phyloP scores from a whole-genome alignment of 2,797 vertebrate genomes.

The Harpagifer antarcticus region DNA sequence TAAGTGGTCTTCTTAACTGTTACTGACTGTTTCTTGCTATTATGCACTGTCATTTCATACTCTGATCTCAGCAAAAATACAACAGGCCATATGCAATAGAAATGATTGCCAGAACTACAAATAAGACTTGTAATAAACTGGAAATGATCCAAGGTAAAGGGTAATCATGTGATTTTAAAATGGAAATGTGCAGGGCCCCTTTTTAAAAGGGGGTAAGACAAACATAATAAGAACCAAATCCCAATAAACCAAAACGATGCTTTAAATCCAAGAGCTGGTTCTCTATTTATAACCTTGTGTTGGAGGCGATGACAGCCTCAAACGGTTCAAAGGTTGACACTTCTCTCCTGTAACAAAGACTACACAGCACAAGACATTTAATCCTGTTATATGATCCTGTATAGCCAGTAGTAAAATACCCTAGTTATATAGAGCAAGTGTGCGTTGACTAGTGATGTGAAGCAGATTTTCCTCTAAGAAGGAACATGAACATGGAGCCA shows the following conservation, averaged over 20 bases:
- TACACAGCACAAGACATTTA: not conserved
- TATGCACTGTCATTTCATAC: too few species aligned
- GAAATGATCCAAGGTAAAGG: slow-evolving; percentile 1
- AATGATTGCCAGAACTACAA: not conserved
- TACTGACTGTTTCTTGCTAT: not conserved
- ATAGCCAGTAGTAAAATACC: not conserved
- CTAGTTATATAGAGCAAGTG: slow-evolving; percentile 3
- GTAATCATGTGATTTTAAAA: not conserved
- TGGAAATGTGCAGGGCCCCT: slow-evolving; percentile 1
- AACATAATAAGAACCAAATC: not conserved
- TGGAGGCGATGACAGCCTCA: not conserved
- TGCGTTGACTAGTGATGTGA: slow-evolving; percentile 23
- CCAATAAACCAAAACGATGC: not conserved
- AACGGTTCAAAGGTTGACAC: slow-evolving; percentile 1
- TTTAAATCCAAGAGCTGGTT: not conserved
- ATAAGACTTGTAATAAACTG: not conserved
- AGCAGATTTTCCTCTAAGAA: not conserved
- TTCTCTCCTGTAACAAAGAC: not conserved
- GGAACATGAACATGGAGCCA: slow-evolving; percentile 12
- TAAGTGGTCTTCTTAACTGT: not conserved
- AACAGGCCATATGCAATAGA: not conserved
- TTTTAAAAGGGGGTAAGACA: slow-evolving; percentile 3
- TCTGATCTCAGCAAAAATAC: not conserved
- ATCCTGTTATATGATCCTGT: slow-evolving; percentile 1
- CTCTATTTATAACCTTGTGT: not conserved